phyloP scores from a whole-genome alignment of 1,140 invertebrate genomes.

The Trichoplusia ni region DNA sequence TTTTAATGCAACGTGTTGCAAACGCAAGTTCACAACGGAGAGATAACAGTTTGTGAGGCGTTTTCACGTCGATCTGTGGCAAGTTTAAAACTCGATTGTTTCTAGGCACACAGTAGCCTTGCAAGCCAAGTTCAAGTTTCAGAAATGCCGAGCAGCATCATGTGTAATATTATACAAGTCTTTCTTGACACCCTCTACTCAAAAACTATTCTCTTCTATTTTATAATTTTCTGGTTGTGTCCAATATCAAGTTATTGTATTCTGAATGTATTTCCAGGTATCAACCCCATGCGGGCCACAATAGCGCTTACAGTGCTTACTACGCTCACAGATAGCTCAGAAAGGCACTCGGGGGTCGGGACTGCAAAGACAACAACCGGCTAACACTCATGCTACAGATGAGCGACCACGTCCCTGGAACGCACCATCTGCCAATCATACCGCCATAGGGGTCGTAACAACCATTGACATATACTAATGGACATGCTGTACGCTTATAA shows the following conservation, averaged over 20 bases:
- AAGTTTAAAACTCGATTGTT: too few relatives aligned
- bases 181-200: too few relatives aligned
- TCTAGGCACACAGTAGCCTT: too few relatives aligned
- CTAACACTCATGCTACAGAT: slow-evolving; percentile 13
- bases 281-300: slow-evolving; percentile 70
- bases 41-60: background rate
- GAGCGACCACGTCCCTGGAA: slow-evolving; percentile 9
- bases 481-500: too few relatives aligned
- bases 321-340: slow-evolving; percentile 73
- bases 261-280: slow-evolving; percentile 55
- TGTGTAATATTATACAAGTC: too few relatives aligned
- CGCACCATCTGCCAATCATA: slow-evolving; percentile 21
- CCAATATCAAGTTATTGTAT: background rate
- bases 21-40: background rate
- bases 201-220: background rate
- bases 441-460: background rate
- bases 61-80: too few relatives aligned
- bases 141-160: too few relatives aligned
- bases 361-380: slow-evolving; percentile 43
- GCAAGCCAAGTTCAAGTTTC: too few relatives aligned
- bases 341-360: slow-evolving; percentile 14
- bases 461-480: too few relatives aligned
- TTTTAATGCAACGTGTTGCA: background rate
- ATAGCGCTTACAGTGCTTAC: slow-evolving; percentile 70
- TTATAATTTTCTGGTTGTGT: background rate